phyloP scores from a whole-genome alignment of 2,113 vertebrate species.

The Myotis lucifugus region DNA sequence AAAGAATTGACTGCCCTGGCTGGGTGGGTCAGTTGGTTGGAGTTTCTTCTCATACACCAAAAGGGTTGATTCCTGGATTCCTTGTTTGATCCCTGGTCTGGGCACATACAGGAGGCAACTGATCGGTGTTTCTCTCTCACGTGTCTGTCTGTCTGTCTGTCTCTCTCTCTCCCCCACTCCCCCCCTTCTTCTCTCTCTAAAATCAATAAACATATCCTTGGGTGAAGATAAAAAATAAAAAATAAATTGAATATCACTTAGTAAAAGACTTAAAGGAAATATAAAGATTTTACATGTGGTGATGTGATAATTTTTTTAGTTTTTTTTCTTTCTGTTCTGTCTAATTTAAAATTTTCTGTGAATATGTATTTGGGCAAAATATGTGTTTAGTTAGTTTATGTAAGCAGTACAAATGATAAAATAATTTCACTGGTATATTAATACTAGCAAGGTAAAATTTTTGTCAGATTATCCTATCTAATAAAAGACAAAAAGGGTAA shows the following conservation, averaged over 20 bases:
- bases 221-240: not conserved
- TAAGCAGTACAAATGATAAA: not conserved
- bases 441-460: not conserved
- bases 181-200: not conserved
- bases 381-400: not conserved
- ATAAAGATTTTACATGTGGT: not conserved
- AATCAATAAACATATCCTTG: not conserved
- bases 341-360: not conserved
- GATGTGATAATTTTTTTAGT: not conserved
- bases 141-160: not conserved
- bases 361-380: slow-evolving; percentile 24
- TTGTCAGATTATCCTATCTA: not conserved
- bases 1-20: not conserved
- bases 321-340: not conserved
- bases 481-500: no score
- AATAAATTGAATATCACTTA: not conserved
- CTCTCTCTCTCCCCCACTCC: no score
- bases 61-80: not conserved
- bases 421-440: slow-evolving; percentile 7
- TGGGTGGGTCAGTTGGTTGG: not conserved
- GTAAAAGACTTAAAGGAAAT: not conserved
- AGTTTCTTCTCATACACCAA: not conserved
- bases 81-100: not conserved
- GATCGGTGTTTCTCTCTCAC: not conserved
- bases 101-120: not conserved